These are phyloP conservation scores for Rhyacichthys aspro DNA, from an alignment of 2,797 vertebrate genomes.

Conservation along the genomic window DNA sequence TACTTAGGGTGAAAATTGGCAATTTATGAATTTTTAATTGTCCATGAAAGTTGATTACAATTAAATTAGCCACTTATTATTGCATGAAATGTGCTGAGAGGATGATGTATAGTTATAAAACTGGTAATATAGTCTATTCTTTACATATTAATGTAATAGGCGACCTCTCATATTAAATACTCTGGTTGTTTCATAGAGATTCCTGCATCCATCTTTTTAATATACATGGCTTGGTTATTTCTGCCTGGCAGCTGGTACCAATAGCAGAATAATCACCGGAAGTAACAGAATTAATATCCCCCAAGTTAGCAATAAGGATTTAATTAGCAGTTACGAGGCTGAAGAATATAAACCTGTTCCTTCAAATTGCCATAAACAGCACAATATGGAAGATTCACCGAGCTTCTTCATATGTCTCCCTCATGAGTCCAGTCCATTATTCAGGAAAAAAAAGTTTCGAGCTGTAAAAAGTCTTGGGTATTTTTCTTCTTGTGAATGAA, in stretches of 20 bases:
- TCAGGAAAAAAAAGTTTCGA: not conserved
- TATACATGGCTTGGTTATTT: not conserved
- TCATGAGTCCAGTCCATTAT: conserved; percentile 6
- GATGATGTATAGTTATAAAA: conserved; percentile 25
- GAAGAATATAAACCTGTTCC: conserved; percentile 1
- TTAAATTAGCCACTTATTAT: conserved; percentile 44
- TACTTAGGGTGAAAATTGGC: conserved; percentile 29
- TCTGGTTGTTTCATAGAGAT: not conserved
- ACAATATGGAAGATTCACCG: not conserved
- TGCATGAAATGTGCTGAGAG: conserved; percentile 27
- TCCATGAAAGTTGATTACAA: conserved; percentile 38
- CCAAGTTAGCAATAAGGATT: conserved; percentile 15
- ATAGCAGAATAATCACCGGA: conserved; percentile 9
- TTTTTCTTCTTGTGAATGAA: conserved; percentile 1
- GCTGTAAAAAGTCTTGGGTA: not conserved
- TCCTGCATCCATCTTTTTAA: not conserved
- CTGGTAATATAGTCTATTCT: conserved; percentile 16
- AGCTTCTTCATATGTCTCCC: conserved; percentile 2
- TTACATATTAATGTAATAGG: not conserved
- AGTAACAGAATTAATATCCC: conserved; percentile 17
- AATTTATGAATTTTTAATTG: conserved; percentile 44
- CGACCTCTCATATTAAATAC: conserved; percentile 5
- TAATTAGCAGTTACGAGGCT: conserved; percentile 17
- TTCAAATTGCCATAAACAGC: conserved; percentile 13
- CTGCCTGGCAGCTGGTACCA: conserved; percentile 12